Evolutionary conservation across 2,888 invertebrate species (phyloP), one percentile per base, ranked within the genome.

Genomic region (Zeuzera pyrina): DNA sequence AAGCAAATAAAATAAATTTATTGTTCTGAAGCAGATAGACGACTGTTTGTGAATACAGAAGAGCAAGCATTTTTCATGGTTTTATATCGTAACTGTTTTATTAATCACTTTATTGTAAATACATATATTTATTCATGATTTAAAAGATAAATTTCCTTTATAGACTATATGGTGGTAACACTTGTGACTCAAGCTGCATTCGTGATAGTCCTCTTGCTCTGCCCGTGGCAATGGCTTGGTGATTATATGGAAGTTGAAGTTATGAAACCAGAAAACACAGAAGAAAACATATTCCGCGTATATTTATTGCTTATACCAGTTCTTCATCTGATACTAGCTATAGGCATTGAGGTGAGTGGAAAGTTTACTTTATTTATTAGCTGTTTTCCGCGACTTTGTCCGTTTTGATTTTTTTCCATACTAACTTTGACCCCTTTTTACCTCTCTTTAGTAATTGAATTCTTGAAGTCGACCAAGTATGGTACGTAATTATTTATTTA

Each of bases 161-260:
- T 68, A 89, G 89, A 84, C 47, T 84, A 79, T 47, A 87, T 92
- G 66, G 70, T 91, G 35, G 38, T 79, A 5, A 84, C 87, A 7
- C 55, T 90, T 6, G 38, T 88, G 3, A 54, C 84, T 1, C 84
- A 91, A 46, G 72, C 86, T 0, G 64, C 68, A 2, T 83, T 88
- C 35, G 87, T 88, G 33, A 64, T 85, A 0, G 57, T 88, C 41
- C 54, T 91, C 8, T 69, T 88, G 33, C 55, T 91, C 29, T 77
- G 79, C 42, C 89, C 89, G 5, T 74, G 85, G 62, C 43, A 60
- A 8, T 61, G 68, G 49, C 50, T 89, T 14, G 81, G 86, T 0
- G 58, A 83, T 1, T 69, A 79, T 48, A 88, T 89, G 73, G 86
- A 89, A 50, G 62, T 90, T 13, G 60, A 84, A 38, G 55, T 59